Percentiles rank a stretch among this genome's conserved stretches.
phyloP scores from a whole-genome alignment of 2,113 vertebrate genomes.

The Perccottus glenii region DNA sequence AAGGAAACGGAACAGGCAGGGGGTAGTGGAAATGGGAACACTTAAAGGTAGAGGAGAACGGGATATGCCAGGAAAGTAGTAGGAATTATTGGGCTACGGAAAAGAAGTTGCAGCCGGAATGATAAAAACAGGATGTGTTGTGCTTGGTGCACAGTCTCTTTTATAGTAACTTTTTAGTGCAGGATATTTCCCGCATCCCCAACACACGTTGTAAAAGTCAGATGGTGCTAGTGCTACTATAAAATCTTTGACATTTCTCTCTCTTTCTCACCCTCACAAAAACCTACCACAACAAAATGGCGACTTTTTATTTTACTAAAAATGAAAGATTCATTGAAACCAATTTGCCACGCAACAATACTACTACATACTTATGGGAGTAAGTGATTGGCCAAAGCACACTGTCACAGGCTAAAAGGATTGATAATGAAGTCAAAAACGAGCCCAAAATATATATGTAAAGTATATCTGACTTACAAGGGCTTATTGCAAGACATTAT shows the following conservation, averaged over 20 bases:
- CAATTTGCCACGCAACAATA: too few relatives aligned
- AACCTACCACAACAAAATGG: too few relatives aligned
- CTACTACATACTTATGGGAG: too few relatives aligned
- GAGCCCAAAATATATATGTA: too few relatives aligned
- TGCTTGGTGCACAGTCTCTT: background rate
- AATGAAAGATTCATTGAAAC: too few relatives aligned
- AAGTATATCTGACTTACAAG: too few relatives aligned
- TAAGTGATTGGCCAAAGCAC: too few relatives aligned
- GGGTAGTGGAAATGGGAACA: conserved; percentile 35
- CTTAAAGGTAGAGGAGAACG: background rate
- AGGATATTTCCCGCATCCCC: background rate
- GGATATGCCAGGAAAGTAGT: conserved; percentile 10
- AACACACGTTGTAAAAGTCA: background rate
- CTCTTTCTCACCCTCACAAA: too few relatives aligned
- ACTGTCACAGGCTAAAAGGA: too few relatives aligned
- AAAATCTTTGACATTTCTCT: background rate
- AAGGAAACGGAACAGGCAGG: conserved; percentile 20
- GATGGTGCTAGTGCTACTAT: background rate
- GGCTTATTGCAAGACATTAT: too few relatives aligned
- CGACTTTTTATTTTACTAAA: too few relatives aligned
- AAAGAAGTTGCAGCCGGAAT: conserved; percentile 6
- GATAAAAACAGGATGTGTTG: conserved; percentile 12
- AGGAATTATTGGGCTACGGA: conserved; percentile 12
- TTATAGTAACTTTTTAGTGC: conserved; percentile 1
- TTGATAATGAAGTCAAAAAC: too few relatives aligned